A percentile compares a stretch with the other conserved stretches of the same genome.
Conservation (phyloP, 2,113 vertebrate genomes). For the Sceloporus tristichus region DNA sequence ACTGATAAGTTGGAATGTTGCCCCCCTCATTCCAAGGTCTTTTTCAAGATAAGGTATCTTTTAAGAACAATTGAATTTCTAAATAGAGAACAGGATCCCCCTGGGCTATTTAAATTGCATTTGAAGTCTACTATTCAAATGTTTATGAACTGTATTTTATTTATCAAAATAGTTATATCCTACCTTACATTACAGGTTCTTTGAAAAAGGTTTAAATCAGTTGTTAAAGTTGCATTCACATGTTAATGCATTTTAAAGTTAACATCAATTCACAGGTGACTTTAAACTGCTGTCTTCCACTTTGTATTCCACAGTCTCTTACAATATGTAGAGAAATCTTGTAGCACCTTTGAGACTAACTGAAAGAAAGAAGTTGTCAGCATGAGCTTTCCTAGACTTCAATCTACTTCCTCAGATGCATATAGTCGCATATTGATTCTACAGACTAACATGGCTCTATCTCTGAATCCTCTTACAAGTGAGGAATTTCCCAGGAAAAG, state of each 20-base stretch:
- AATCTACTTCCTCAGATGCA: too few relatives aligned
- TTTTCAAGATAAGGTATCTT: conserved; percentile 3
- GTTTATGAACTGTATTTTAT: too few relatives aligned
- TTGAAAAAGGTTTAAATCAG: not conserved
- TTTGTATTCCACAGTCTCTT: not conserved
- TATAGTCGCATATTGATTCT: too few relatives aligned
- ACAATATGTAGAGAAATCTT: too few relatives aligned
- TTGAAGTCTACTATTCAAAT: not conserved
- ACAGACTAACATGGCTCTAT: too few relatives aligned
- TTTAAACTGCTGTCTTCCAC: not conserved
- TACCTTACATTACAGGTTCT: not conserved
- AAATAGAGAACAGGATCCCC: not conserved
- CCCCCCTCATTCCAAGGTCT: not conserved
- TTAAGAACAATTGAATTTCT: not conserved
- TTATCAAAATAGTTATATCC: too few relatives aligned
- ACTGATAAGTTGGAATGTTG: not conserved
- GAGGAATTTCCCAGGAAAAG: not conserved
- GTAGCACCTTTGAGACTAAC: too few relatives aligned
- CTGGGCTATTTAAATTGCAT: too few relatives aligned
- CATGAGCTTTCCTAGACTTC: too few relatives aligned
- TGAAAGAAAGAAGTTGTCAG: too few relatives aligned
- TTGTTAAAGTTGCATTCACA: not conserved
- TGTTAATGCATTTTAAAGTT: not conserved
- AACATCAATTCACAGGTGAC: not conserved
- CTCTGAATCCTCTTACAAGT: not conserved